Evolutionary conservation across 2,797 vertebrate species (phyloP), one percentile per base, ranked within the genome.

Genomic region (Lemur catta): DNA sequence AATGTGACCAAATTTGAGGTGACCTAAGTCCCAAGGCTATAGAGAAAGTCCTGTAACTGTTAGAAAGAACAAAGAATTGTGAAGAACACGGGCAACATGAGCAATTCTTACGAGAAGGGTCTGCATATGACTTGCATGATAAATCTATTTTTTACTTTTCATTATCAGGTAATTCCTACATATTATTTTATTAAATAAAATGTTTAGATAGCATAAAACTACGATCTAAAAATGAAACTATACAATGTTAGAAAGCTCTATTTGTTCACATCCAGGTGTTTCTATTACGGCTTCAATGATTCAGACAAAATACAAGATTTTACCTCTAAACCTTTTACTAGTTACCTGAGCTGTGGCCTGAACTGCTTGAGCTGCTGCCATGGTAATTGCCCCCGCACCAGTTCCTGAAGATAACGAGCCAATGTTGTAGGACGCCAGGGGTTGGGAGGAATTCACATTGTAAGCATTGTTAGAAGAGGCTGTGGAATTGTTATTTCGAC

Each of bases 291-390:
- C n/a, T 78, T 14, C 78, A 89, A 46, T 10, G 46, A 76, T 10
- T 59, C 18, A 28, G 59, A 72, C 74, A 78, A 55, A 91, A 91
- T 7, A 9, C 28, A 57, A 59, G 33, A 46, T 35, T 11, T 15
- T 74, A 30, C 61, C 78, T 67, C 72, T 71, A 61, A 50, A n/a
- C 26, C n/a, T 69, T 9, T 35, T 12, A 41, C 65, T 57, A 30
- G 74, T 97, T 97, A 99, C 99, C 99, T 99, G 99, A 11, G 99
- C 99, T 0, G 99, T 99, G 93, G 99, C 99, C 98, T 99, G 99
- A 35, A 99, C 99, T n/a, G 99, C 99, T 98, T 99, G 99, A 46
- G 99, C 99, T 17, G 99, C 99, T 84, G 99, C 99, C 99, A 99
- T 99, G 98, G 99, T 99, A 98, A 99, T 99, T 33, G 99, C 99